Conservation (phyloP, 2,888 invertebrate species). For the Timema cristinae region DNA sequence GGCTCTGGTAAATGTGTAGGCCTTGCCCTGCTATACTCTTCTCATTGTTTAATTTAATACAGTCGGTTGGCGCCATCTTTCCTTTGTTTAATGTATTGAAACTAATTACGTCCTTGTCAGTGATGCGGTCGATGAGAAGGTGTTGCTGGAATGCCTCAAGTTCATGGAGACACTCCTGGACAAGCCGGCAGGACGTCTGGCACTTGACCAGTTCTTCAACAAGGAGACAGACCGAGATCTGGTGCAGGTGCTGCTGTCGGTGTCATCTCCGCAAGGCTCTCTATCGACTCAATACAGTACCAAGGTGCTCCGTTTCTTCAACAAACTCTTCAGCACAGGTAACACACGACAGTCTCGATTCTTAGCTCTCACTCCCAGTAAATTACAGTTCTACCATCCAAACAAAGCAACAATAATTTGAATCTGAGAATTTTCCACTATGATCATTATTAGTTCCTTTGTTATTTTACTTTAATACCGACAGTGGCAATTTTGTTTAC, state of each 20-base stretch:
- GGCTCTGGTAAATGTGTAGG: too few relatives aligned
- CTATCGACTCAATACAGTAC: constrained; percentile 61
- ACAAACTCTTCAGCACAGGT: constrained; percentile 59
- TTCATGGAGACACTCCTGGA: constrained; percentile 86
- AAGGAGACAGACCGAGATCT: constrained; percentile 59
- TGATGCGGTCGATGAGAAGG: constrained; percentile 56
- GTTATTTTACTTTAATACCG: too few relatives aligned
- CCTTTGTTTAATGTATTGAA: too few relatives aligned
- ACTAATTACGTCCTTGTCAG: constrained; percentile 31
- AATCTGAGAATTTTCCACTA: too few relatives aligned
- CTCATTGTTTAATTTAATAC: too few relatives aligned
- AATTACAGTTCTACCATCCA: too few relatives aligned
- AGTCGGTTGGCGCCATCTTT: too few relatives aligned
- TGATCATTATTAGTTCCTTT: too few relatives aligned
- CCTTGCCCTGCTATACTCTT: too few relatives aligned
- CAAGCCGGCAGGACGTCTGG: constrained; percentile 73
- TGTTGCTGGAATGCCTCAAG: constrained; percentile 64
- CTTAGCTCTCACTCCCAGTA: too few relatives aligned
- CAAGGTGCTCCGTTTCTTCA: constrained; percentile 75
- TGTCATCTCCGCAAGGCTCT: constrained; percentile 68
- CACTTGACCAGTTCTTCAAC: constrained; percentile 77
- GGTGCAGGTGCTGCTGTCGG: constrained; percentile 74
- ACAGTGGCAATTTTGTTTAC: too few relatives aligned
- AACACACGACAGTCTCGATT: constrained; percentile 33
- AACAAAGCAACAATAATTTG: too few relatives aligned